Base-by-base conservation (phyloP, 1,140 invertebrate genomes). In the Listronotus bonariensis region DNA sequence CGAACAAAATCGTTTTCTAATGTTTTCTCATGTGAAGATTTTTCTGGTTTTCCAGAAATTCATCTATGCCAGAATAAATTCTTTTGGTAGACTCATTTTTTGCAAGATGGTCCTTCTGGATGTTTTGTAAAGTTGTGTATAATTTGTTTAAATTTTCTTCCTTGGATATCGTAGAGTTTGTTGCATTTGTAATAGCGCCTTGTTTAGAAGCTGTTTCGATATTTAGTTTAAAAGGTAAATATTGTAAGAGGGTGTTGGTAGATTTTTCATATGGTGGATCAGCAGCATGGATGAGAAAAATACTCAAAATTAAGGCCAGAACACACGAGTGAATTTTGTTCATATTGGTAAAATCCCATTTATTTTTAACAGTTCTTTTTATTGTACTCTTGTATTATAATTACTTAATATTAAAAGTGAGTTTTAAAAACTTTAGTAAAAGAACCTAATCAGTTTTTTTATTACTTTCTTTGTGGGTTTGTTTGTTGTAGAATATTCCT, bases 261-360 rank as follows among this genome's bases (percentile, higher is more conserved):
- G 55, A 58, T 45, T 63, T 71, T 38, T 74, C 72, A 40, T 63
- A 69, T 20, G 77, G 76, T 15, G 77, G 77, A 68, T 79, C 76
- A 32, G 74, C 70, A 31, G 77, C 77, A 65, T 76, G 76, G 49
- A 77, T 79, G 49, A 79, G 68, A 59, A 79, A 77, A 52, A 79
- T 74, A 49, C 75, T 73, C 68, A 78, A 72, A 49, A 78, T 74
- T 46, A 77, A 61, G 31, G 76, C 76, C 52, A 79, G 64, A 45
- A 79, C 58, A 49, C 68, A 67, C 52, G 77, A 76, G 62, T 78
- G 75, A 68, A 79, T 74, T 62, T 71, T 73, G 70, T 74, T 78
- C 77, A 79, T 79, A 68, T 63, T 79, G 70, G 55, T 67, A 52
- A 49, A 67, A 61, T 77, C 75, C 74, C 76, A 77, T 77, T 74